These are phyloP conservation scores for Plecturocebus donacophilus DNA, from an alignment of 2,113 vertebrate species.

Conservation along the genomic window DNA sequence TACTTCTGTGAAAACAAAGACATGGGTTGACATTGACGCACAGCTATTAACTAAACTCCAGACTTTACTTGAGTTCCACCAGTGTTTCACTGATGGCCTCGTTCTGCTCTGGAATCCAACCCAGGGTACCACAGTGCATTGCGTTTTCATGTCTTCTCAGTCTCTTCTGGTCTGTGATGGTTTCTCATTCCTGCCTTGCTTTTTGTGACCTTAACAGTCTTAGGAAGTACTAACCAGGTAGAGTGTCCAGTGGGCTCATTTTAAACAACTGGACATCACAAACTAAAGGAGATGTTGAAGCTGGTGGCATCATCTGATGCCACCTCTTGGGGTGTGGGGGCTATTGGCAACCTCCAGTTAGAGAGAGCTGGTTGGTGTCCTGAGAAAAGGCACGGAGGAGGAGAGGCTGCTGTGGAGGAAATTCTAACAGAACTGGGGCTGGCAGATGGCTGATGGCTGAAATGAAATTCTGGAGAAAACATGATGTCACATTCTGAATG, in stretches of 20 bases:
- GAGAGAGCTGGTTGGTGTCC: background rate
- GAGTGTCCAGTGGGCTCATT: background rate
- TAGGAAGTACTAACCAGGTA: background rate
- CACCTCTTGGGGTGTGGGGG: background rate
- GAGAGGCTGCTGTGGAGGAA: background rate
- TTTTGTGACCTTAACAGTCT: background rate
- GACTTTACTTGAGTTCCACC: background rate
- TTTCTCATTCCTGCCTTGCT: background rate
- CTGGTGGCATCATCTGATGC: background rate
- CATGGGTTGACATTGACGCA: background rate
- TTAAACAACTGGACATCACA: background rate
- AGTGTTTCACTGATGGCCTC: background rate
- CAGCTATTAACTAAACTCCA: background rate
- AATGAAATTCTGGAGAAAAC: background rate
- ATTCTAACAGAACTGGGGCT: background rate
- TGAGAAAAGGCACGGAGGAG: background rate
- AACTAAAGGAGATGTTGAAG: background rate
- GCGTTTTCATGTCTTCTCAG: background rate
- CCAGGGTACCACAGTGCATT: accelerated
- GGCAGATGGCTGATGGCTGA: background rate
- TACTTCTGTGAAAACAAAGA: background rate
- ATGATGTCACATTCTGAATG: background rate
- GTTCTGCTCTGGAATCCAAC: background rate
- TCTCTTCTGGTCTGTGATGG: background rate
- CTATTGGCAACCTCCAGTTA: background rate